A percentile compares a stretch with the other conserved stretches of the same genome.
Evolutionary conservation across 23 tunicate species (phyloP).

Genomic region (Trididemnum nubilum): DNA sequence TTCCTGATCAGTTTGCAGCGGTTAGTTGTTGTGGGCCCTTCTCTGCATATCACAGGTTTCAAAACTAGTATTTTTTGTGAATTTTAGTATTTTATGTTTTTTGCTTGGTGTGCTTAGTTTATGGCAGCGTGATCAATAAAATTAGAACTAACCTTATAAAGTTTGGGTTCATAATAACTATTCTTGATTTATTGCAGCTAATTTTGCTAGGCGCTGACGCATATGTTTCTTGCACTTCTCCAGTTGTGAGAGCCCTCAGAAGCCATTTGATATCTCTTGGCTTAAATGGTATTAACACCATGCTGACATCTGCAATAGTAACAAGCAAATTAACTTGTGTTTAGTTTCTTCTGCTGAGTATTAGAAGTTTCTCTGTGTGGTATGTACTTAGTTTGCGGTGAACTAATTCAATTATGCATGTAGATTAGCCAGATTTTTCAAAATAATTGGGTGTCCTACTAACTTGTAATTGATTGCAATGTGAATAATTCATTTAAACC

Average conservation of each 20-base stretch:
- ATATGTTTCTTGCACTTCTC: slow-evolving; percentile 44
- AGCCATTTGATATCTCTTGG: slow-evolving; percentile 66
- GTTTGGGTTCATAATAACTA: slow-evolving; percentile 42
- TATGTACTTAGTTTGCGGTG: slow-evolving; percentile 12
- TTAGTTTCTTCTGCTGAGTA: neutral
- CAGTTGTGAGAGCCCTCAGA: slow-evolving; percentile 56
- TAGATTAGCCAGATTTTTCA: too few species aligned
- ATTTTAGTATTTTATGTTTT: too few species aligned
- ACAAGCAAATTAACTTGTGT: neutral
- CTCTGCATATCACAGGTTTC: too few species aligned
- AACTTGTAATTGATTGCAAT: too few species aligned
- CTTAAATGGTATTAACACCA: slow-evolving; percentile 56
- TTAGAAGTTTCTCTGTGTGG: slow-evolving; percentile 5
- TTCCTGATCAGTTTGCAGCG: too few species aligned
- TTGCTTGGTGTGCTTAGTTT: too few species aligned
- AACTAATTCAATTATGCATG: neutral
- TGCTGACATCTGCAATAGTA: slow-evolving; percentile 39
- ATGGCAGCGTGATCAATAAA: too few species aligned
- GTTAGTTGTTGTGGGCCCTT: too few species aligned
- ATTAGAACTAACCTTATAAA: slow-evolving; percentile 67
- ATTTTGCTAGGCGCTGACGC: slow-evolving; percentile 22
- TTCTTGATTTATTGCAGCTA: slow-evolving; percentile 26
- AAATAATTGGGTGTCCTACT: too few species aligned
- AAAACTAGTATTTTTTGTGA: too few species aligned
- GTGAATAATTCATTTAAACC: too few species aligned